Conservation (phyloP, 2,113 vertebrate species). For the Coryphaenoides rupestris region DNA sequence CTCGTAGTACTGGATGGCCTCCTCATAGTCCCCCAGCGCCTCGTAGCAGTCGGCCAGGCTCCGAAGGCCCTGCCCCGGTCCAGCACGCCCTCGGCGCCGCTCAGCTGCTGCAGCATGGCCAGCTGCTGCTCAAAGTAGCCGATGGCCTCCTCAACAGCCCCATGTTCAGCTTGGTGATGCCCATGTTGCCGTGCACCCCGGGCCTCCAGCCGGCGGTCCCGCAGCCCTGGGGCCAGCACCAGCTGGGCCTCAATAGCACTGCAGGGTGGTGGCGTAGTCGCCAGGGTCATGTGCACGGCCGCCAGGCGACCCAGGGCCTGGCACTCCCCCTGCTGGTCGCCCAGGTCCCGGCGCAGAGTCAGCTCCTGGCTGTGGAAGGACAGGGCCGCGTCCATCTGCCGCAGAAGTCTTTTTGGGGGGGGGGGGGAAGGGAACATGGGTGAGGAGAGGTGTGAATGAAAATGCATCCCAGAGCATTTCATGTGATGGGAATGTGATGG, state of each 20-base stretch:
- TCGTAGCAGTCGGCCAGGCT: slow-evolving; percentile 94
- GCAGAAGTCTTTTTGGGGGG: slow-evolving; percentile 58
- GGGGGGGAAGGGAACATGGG: background rate
- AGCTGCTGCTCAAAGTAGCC: slow-evolving; percentile 95
- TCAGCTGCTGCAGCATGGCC: slow-evolving; percentile 91
- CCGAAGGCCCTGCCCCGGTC: slow-evolving; percentile 86
- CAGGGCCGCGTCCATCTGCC: slow-evolving; percentile 86
- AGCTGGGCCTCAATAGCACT: slow-evolving; percentile 91
- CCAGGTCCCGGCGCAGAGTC: slow-evolving; percentile 84
- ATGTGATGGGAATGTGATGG: background rate
- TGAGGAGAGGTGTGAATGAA: background rate
- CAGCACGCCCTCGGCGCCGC: slow-evolving; percentile 80
- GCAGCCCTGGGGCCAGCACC: slow-evolving; percentile 84
- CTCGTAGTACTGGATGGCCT: slow-evolving; percentile 91
- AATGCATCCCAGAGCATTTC: no score
- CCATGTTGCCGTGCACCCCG: slow-evolving; percentile 97
- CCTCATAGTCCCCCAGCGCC: slow-evolving; percentile 90
- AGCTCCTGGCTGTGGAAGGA: slow-evolving; percentile 92
- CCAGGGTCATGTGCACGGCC: slow-evolving; percentile 89
- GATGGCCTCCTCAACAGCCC: slow-evolving; percentile 90
- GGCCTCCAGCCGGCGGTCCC: slow-evolving; percentile 86
- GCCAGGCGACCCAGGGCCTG: slow-evolving; percentile 89
- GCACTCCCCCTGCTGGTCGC: slow-evolving; percentile 85
- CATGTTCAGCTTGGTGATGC: slow-evolving; percentile 97
- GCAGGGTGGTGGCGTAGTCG: slow-evolving; percentile 90